Percentiles rank a stretch among this genome's conserved stretches.
phyloP scores from a whole-genome alignment of 2,113 vertebrate genomes.

The Cottus gobio region DNA sequence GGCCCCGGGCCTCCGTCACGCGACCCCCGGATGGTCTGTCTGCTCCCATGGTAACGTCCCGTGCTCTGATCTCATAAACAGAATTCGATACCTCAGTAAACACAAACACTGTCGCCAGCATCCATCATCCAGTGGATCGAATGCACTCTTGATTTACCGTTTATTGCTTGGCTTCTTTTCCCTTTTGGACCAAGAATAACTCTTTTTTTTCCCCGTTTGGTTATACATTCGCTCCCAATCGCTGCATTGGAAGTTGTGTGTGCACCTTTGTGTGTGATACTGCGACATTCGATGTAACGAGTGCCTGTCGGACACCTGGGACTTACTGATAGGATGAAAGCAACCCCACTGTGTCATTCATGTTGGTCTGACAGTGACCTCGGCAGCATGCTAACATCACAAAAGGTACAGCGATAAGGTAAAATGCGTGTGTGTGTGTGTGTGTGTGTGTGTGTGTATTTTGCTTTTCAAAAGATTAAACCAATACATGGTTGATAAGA shows the following conservation, averaged over 20 bases:
- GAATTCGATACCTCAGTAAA: conserved; percentile 54
- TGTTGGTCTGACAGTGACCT: conserved; percentile 1
- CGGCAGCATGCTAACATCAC: conserved; percentile 21
- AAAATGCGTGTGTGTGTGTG: neutral
- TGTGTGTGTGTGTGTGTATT: neutral
- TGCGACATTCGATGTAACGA: conserved; percentile 25
- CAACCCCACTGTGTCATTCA: conserved; percentile 25
- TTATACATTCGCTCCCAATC: conserved; percentile 49
- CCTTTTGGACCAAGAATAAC: conserved; percentile 56
- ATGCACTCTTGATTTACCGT: conserved; percentile 62
- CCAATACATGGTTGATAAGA: conserved; percentile 18
- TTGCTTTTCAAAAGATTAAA: conserved; percentile 35
- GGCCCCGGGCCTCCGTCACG: conserved; percentile 46
- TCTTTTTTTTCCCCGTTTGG: conserved; percentile 54
- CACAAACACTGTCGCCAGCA: conserved; percentile 61
- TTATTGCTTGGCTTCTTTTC: conserved; percentile 50
- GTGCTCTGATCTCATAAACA: conserved; percentile 57
- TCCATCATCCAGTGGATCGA: conserved; percentile 63
- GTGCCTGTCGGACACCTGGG: conserved; percentile 35
- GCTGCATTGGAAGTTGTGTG: conserved; percentile 50
- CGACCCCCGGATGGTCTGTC: conserved; percentile 65
- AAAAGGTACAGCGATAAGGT: conserved; percentile 27
- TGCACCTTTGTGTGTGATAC: neutral
- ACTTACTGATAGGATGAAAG: conserved; percentile 31
- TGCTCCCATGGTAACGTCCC: conserved; percentile 70